Evolutionary conservation across 2,113 vertebrate genomes (phyloP), one percentile per base, ranked within the genome.

Genomic region (Hydrolagus affinis): DNA sequence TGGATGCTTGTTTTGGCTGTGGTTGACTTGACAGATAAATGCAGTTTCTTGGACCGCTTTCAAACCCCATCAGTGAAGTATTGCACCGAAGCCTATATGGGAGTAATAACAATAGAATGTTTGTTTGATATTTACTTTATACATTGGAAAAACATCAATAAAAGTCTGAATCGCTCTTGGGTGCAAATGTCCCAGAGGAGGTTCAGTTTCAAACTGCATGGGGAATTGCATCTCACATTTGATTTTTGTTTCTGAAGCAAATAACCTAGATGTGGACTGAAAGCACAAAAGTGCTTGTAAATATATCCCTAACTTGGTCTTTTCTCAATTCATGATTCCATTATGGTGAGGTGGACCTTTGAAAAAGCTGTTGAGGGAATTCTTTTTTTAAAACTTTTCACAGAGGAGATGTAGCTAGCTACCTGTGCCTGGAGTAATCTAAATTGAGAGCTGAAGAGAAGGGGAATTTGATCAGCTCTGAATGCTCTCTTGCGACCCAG

Each of bases 61-160:
- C 56, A 78, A 78, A 7, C 15, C 56, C 57, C 57, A 32, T 56
- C 76, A 4, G 25, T 78, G 76, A 78, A 78, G 76, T 56, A 78
- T 78, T 78, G 76, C 21, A 25, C 76, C 60, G 21, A 78, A 78
- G 57, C n/a, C n/a, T 78, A 11, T 23, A 59, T 23, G n/a, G 60
- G 76, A 23, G 57, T 60, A 78, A 25, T 59, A 78, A 25, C 57
- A 60, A 59, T 60, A 11, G 25, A 77, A 28, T 62, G 57, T 15
- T 62, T 62, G 57, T 15, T 62, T 78, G n/a, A 62, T 3, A 59
- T 74, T 44, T 74, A 44, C 30, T 44, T 78, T 78, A n/a, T 59
- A 59, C 57, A 60, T 78, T 15, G 21, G n/a, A 62, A 25, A 78
- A 78, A 25, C 21, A 59, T 59, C 56, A 78, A 23, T 78, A 78